Evolutionary conservation across 2,113 vertebrate species (phyloP).

Genomic region (Penelope pileata): DNA sequence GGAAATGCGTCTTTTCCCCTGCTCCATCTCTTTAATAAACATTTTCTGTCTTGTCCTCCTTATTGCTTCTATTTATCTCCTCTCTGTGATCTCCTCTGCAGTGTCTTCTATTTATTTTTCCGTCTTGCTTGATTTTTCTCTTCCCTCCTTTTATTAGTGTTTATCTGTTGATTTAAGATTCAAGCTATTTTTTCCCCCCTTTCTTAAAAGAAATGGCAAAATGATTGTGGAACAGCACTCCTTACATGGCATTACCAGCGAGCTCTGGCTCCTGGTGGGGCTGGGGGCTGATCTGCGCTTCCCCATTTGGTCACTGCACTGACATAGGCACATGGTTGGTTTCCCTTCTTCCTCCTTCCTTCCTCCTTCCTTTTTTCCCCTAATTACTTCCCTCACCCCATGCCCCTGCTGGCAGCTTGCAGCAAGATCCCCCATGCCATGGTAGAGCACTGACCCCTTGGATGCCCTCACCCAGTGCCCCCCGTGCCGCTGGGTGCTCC

Average conservation of each 20-base stretch:
- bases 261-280: neutral
- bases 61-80: conserved; percentile 71
- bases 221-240: neutral
- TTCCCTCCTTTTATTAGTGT: conserved; percentile 37
- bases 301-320: neutral
- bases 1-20: neutral
- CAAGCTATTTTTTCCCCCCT: neutral
- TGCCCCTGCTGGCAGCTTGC: accelerated
- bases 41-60: conserved; percentile 59
- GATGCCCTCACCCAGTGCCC: neutral
- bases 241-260: neutral
- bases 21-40: conserved; percentile 55
- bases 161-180: conserved; percentile 50
- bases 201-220: neutral
- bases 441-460: neutral
- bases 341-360: neutral
- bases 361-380: neutral
- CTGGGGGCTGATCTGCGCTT: accelerated
- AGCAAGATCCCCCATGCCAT: accelerated
- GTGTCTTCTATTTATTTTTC: conserved; percentile 56
- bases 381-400: neutral
- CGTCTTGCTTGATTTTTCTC: conserved; percentile 27
- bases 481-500: neutral
- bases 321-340: neutral
- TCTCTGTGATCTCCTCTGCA: conserved; percentile 30